Evolutionary conservation across 2,888 invertebrate species (phyloP), one percentile per base, ranked within the genome.

Genomic region (Drosophila phalerata): DNA sequence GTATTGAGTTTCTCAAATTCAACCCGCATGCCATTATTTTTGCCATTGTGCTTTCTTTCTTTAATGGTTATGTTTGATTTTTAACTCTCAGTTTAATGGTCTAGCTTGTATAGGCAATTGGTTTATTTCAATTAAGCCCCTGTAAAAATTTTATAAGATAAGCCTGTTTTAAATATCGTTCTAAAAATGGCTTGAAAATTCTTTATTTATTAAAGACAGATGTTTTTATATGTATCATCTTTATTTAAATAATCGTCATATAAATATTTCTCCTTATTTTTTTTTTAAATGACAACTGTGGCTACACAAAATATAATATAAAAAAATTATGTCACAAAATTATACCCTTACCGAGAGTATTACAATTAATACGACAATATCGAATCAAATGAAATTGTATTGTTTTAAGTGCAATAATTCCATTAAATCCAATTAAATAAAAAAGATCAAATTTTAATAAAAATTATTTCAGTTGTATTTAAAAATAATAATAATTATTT

Each of bases 1-100:
- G 77, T 61, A 61, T 55, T 70, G 52, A 58, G 19, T 45, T 57
- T 57, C 13, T 32, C 55, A 62, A 38, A 37, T 51, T 56, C 22
- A 47, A 38, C 11, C 34, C 49, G 57, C 53, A 53, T 37, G 51
- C 43, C 63, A 43, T 67, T 19, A 2, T 11, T 57, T 28, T 9
- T 28, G 3, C 2, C n/a, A 13, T 34, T 34, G 13, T 11, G 6
- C 34, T 34, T 13, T 28, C 28, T 28, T 28, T 28, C 28, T 8
- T 28, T 28, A 28, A 28, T 28, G 28, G 8, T 28, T 28, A 8
- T 6, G 8, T 6, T 28, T 28, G 28, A 6, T 0, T 28, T 28
- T 28, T 8, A 28, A 28, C 5, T 28, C 28, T 28, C 28, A 28
- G 28, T 8, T 28, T 28, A 8, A 6, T 28, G 28, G 8, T 28